Base-by-base conservation (phyloP, 2,797 vertebrate genomes). In the Iguana delicatissima region DNA sequence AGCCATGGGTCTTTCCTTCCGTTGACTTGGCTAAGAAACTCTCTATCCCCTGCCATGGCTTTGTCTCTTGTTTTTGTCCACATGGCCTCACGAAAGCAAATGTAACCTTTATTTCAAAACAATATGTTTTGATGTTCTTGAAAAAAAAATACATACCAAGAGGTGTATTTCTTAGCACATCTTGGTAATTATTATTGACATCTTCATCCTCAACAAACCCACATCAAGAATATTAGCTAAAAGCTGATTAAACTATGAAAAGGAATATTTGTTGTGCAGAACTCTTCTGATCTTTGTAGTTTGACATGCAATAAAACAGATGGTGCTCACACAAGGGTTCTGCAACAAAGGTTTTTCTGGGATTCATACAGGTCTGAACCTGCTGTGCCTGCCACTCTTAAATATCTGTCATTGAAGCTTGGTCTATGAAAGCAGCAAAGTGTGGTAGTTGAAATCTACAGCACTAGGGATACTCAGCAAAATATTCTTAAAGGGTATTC, bases 381-480 rank as follows among this genome's bases (percentile, higher is more conserved):
- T 89, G n/a, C 81, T 76, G 72, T 76, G 55, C 38, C 18, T 76
- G 22, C 12, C 81, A 29, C 46, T 84, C 57, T 89, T 64, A 35
- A 50, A 64, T 64, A 74, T 84, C n/a, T 64, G 81, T 77, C 73
- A 89, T 5, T 84, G 81, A 88, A 82, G 35, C 35, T n/a, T 32
- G 80, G 16, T 73, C n/a, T 42, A 57, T 82, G 16, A 35, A 89
- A 89, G 85, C 93, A 84, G 7, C 62, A 90, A 96, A 93, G 6
- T 89, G 93, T 92, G 89, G 88, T 93, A 89, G 73, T 88, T 95
- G 88, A 46, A 50, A 22, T n/a, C 29, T 42, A 22, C 18, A 38
- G 80, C n/a, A 57, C n/a, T 13, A 32, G 64, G 46, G 42, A 69
- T 69, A 29, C 67, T 32, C 22, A 52, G 46, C 38, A 32, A 24